phyloP scores from a whole-genome alignment of 1,140 invertebrate genomes.

The Musca domestica region DNA sequence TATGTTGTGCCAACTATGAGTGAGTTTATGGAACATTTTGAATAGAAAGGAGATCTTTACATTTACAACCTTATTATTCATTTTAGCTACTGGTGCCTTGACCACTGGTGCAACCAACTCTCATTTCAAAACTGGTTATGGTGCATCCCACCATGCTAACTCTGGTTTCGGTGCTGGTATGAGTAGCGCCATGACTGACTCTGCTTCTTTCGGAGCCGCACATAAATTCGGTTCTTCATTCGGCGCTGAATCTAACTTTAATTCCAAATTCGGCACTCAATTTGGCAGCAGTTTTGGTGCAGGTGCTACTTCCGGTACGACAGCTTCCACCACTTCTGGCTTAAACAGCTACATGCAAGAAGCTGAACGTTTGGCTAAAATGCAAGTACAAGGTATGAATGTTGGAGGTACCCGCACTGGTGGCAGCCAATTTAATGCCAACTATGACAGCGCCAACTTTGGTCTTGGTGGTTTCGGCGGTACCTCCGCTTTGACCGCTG shows the following conservation, averaged over 20 bases:
- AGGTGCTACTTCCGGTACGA: constrained; percentile 8
- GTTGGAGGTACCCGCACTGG: constrained; percentile 30
- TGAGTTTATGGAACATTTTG: not conserved
- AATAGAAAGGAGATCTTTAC: no score
- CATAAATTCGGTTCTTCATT: constrained; percentile 23
- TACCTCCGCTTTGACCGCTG: constrained; percentile 3
- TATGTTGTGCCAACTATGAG: not conserved
- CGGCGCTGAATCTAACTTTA: constrained; percentile 24
- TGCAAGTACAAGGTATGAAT: constrained; percentile 31
- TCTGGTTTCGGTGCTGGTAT: constrained; percentile 5
- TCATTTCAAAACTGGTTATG: constrained; percentile 27
- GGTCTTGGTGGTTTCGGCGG: constrained; percentile 28
- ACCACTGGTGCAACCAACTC: constrained; percentile 33
- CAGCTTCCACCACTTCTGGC: constrained; percentile 9
- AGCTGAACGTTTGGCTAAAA: constrained; percentile 32
- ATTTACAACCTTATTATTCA: not conserved
- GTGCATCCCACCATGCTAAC: constrained; percentile 1
- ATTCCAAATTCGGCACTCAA: constrained; percentile 24
- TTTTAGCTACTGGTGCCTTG: constrained; percentile 3
- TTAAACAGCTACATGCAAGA: constrained; percentile 29
- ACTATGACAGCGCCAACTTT: constrained; percentile 18
- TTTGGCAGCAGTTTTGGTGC: constrained; percentile 4
- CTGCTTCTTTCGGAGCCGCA: constrained; percentile 1
- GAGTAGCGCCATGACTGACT: constrained; percentile 14
- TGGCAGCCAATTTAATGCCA: constrained; percentile 29